Conservation (phyloP, 2,888 invertebrate species). For the Agrochola litura region DNA sequence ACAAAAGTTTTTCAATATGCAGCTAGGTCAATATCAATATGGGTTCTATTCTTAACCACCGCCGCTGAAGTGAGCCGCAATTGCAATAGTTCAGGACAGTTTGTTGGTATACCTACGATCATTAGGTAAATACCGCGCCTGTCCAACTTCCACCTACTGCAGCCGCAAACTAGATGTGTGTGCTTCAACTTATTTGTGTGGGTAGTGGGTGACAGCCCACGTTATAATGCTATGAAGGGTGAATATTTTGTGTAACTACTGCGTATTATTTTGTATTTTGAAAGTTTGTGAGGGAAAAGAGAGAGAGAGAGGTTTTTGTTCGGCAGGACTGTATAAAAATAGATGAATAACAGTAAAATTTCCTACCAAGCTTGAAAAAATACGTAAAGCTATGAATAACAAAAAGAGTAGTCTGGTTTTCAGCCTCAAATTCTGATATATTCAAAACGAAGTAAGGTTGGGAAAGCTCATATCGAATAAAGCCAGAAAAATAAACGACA, state of each 20-base stretch:
- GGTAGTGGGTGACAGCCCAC: background rate
- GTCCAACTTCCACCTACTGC: background rate
- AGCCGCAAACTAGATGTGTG: background rate
- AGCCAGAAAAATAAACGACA: slow-evolving; percentile 26
- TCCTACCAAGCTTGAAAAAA: background rate
- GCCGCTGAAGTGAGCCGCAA: background rate
- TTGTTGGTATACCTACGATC: slow-evolving; percentile 17
- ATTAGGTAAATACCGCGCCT: slow-evolving; percentile 22
- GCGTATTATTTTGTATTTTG: background rate
- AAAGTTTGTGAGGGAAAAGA: too few relatives aligned
- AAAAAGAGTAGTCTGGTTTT: slow-evolving; percentile 18
- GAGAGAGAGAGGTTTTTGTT: background rate
- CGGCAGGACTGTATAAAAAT: background rate
- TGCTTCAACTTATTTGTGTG: background rate
- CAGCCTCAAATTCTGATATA: slow-evolving; percentile 15
- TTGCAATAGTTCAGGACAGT: slow-evolving; percentile 52
- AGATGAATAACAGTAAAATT: background rate
- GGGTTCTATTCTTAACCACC: slow-evolving; percentile 10
- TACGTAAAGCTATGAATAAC: background rate
- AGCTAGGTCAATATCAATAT: slow-evolving; percentile 32
- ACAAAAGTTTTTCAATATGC: slow-evolving; percentile 36
- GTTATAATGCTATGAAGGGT: background rate
- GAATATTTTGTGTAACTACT: background rate
- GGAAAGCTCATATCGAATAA: slow-evolving; percentile 2
- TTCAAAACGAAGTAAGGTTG: slow-evolving; percentile 30